A percentile compares a stretch with the other conserved stretches of the same genome.
Conservation (phyloP, 1,140 invertebrate species). For the Ceratina calcarata region DNA sequence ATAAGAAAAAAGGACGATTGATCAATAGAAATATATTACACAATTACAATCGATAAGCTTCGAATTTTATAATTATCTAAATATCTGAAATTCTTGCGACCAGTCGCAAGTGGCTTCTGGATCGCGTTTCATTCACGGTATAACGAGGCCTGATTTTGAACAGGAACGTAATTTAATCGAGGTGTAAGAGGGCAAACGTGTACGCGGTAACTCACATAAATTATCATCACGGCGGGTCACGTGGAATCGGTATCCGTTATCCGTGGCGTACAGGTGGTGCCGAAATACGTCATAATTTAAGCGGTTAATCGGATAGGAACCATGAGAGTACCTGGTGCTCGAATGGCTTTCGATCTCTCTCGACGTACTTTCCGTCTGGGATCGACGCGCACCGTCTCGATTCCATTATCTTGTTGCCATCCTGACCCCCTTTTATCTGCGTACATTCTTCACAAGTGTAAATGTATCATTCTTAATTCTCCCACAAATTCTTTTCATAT, state of each 20-base stretch:
- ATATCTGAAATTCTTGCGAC: no score
- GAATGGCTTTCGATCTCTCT: slow-evolving; percentile 57
- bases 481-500: background rate
- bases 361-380: slow-evolving; percentile 41
- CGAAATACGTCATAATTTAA: slow-evolving; percentile 63
- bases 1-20: no score
- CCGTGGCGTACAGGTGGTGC: slow-evolving; percentile 48
- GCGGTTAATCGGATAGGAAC: slow-evolving; percentile 55
- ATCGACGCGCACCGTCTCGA: slow-evolving; percentile 31
- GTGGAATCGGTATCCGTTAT: slow-evolving; percentile 57
- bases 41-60: no score
- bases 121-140: slow-evolving; percentile 8
- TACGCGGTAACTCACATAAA: slow-evolving; percentile 54
- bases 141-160: background rate
- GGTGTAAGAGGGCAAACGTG: slow-evolving; percentile 39
- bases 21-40: no score
- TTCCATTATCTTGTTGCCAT: background rate
- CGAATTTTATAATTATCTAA: no score
- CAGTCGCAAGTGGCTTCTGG: no score
- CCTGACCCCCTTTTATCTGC: background rate
- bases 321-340: slow-evolving; percentile 51
- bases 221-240: slow-evolving; percentile 45
- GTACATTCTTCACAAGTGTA: background rate
- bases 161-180: slow-evolving; percentile 1
- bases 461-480: background rate